These are phyloP conservation scores for Griposia aprilina DNA, from an alignment of 2,888 invertebrate genomes.

Conservation along the genomic window DNA sequence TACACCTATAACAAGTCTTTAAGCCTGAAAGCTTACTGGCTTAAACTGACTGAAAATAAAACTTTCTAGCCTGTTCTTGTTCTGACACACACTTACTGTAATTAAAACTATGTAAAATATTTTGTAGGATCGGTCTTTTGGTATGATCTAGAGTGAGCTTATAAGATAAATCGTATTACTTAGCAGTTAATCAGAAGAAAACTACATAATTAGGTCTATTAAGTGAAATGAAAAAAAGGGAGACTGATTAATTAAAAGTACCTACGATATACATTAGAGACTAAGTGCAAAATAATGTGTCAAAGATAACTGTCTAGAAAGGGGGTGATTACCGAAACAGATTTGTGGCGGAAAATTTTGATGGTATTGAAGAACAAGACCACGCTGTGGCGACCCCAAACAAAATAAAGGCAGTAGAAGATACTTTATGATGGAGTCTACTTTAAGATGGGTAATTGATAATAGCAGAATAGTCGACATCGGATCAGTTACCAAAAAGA, in stretches of 20 bases:
- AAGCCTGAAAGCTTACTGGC: constrained; percentile 20
- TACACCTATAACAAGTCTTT: background rate
- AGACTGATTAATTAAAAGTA: background rate
- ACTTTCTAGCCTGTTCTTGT: background rate
- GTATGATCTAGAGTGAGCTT: background rate
- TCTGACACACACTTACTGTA: background rate
- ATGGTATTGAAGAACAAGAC: too few relatives aligned
- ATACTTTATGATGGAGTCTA: background rate
- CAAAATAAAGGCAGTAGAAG: background rate
- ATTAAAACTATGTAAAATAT: background rate
- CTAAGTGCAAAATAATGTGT: background rate
- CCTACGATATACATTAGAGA: background rate
- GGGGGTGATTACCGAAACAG: background rate
- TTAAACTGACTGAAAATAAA: constrained; percentile 33
- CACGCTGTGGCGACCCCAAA: background rate
- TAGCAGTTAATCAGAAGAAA: background rate
- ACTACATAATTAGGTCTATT: background rate
- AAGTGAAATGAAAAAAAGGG: background rate
- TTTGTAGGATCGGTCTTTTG: background rate
- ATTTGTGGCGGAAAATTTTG: background rate
- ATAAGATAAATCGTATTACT: background rate
- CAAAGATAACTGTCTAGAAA: background rate
- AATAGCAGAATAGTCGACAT: background rate
- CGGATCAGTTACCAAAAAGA: background rate
- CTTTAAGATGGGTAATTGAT: background rate